These are phyloP conservation scores for Plebejus melissa DNA, from an alignment of 2,888 invertebrate species.

Conservation along the genomic window DNA sequence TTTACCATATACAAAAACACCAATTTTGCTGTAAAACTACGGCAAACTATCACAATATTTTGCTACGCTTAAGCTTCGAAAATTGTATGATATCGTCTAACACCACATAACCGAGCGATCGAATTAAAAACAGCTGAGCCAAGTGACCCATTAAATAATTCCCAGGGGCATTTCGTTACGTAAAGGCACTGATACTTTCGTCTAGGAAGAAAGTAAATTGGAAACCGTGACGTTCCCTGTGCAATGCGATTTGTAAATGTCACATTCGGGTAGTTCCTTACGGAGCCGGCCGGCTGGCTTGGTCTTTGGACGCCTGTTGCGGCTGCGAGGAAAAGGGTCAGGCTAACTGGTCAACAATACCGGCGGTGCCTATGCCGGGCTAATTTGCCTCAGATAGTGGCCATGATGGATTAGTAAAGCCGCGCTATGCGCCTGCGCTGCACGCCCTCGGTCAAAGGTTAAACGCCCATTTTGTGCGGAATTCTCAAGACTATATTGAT, in stretches of 20 bases:
- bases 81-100: not conserved
- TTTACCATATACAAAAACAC: not conserved
- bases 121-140: not conserved
- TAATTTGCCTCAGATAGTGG: slow-evolving; percentile 69
- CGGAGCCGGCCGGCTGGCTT: slow-evolving; percentile 41
- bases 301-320: slow-evolving; percentile 36
- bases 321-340: slow-evolving; percentile 31
- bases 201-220: slow-evolving; percentile 64
- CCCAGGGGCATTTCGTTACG: slow-evolving; percentile 34
- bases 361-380: slow-evolving; percentile 62
- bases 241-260: slow-evolving; percentile 66
- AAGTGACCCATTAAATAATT: slow-evolving; percentile 23
- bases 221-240: slow-evolving; percentile 60
- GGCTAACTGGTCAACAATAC: slow-evolving; percentile 45
- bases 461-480: slow-evolving; percentile 74
- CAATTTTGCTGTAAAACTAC: not conserved
- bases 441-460: slow-evolving; percentile 67
- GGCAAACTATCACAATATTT: not conserved
- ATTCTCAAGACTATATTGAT: slow-evolving; percentile 69
- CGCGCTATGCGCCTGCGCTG: slow-evolving; percentile 57
- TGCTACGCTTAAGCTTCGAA: not conserved
- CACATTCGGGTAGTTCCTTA: slow-evolving; percentile 52
- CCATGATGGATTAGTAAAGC: slow-evolving; percentile 69
- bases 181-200: slow-evolving; percentile 53
- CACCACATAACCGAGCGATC: not conserved